phyloP scores from a whole-genome alignment of 2,888 invertebrate species.

The Caenorhabditis auriculariae region DNA sequence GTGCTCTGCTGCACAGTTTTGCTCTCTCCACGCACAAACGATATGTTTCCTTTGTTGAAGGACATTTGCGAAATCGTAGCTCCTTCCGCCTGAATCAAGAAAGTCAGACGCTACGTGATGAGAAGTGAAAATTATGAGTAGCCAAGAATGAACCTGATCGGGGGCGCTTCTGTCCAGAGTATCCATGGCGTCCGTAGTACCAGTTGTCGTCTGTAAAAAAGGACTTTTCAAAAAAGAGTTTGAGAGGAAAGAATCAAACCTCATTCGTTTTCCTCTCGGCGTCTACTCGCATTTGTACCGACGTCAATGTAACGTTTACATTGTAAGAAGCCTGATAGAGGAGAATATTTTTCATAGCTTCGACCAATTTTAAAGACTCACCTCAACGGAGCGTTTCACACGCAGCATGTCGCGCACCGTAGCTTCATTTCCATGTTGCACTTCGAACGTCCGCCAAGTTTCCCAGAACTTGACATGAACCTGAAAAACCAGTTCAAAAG shows the following conservation, averaged over 20 bases:
- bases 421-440: constrained; percentile 97
- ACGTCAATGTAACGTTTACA: constrained; percentile 98
- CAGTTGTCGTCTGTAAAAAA: constrained; percentile 13
- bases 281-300: constrained; percentile 84
- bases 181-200: constrained; percentile 18
- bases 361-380: too few species aligned
- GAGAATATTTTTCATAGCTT: too few species aligned
- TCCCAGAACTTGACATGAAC: constrained; percentile 91
- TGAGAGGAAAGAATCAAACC: not conserved
- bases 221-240: too few species aligned
- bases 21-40: constrained; percentile 73
- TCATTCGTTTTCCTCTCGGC: constrained; percentile 30
- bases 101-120: too few species aligned
- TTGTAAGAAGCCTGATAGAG: constrained; percentile 79
- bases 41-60: constrained; percentile 44
- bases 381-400: constrained; percentile 82
- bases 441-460: constrained; percentile 98
- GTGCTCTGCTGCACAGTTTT: constrained; percentile 56
- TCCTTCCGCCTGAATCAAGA: constrained; percentile 3
- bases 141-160: not conserved
- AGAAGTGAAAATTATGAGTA: too few species aligned
- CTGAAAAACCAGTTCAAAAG: constrained; percentile 60
- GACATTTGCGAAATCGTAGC: constrained; percentile 19
- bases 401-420: constrained; percentile 76
- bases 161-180: constrained; percentile 13